Percentiles rank a stretch among this genome's conserved stretches.
Evolutionary conservation across 1,140 invertebrate genomes (phyloP).

Genomic region (Coelopa frigida): DNA sequence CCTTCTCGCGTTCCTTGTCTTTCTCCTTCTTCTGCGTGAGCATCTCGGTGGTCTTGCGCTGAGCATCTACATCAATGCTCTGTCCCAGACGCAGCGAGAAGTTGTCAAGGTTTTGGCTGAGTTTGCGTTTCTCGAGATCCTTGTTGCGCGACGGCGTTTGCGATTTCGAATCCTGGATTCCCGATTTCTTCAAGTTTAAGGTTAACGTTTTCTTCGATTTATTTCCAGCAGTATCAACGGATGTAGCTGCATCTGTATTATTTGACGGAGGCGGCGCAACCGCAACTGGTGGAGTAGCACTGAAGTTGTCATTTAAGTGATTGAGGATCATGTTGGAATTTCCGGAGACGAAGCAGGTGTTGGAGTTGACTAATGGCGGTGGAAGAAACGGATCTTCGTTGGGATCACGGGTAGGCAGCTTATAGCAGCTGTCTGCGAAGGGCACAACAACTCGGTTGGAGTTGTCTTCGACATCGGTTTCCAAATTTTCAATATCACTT

Average conservation of each 20-base stretch:
- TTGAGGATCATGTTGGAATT: conserved; percentile 52
- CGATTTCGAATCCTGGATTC: too few relatives aligned
- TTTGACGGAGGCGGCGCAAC: conserved; percentile 10
- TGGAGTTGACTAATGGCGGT: conserved; percentile 28
- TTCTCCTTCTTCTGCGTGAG: conserved; percentile 24
- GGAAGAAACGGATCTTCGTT: background rate
- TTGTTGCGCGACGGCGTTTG: conserved; percentile 23
- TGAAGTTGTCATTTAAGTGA: conserved; percentile 51
- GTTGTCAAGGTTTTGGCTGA: conserved; percentile 46
- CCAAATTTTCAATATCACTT: conserved; percentile 48
- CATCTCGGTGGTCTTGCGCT: conserved; percentile 24
- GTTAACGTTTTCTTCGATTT: too few relatives aligned
- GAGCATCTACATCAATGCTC: conserved; percentile 36
- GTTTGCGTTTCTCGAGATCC: conserved; percentile 42
- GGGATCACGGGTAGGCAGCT: conserved; percentile 15
- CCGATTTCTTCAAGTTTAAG: too few relatives aligned
- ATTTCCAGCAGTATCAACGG: too few relatives aligned
- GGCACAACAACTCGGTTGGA: conserved; percentile 31
- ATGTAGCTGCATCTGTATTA: too few relatives aligned
- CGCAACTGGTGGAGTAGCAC: conserved; percentile 43
- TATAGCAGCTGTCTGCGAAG: conserved; percentile 29
- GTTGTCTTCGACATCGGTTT: conserved; percentile 54
- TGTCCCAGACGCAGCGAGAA: conserved; percentile 52
- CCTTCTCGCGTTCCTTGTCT: conserved; percentile 14
- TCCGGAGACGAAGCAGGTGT: conserved; percentile 39